Base-by-base conservation (phyloP, 2,797 vertebrate genomes). In the Enteromius treurensis region DNA sequence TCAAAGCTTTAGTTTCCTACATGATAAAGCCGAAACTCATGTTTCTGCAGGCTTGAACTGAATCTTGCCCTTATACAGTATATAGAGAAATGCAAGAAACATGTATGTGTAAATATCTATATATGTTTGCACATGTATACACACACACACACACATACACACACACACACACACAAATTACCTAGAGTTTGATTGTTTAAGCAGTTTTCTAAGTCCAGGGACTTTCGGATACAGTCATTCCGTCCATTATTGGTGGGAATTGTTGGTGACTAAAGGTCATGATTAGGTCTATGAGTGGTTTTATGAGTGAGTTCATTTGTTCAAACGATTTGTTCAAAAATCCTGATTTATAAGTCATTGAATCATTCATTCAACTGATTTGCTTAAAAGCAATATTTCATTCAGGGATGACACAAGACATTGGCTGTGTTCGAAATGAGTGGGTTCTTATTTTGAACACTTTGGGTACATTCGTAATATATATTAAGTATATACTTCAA, bases 1-100 rank as follows among this genome's bases (percentile, higher is more conserved):
- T 23, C 14, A 74, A 74, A 64, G 40, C 40, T 77, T 64, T 47
- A 47, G 40, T 64, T 64, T 32, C 58, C 40, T 64, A 45, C 58
- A 29, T 14, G 17, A n/a, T 64, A 64, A 77, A 21, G 10, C 15
- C 21, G 23, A 37, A 76, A 26, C n/a, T 58, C 74, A 26, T 40
- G 51, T 26, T 23, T 14, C 74, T 76, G 51, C 53, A 58, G 73
- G 5, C 13, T 23, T 3, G 4, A 1, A n/a, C 1, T 58, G 6
- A 75, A 40, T 8, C 19, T 23, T 13, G 19, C 10, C 6, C 6
- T 34, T 53, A 53, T 71, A n/a, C n/a, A n/a, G n/a, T n/a, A n/a
- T n/a, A n/a, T n/a, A n/a, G n/a, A 19, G 19, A 74, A n/a, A 47
- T 21, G 8, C 3, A 67, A 17, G 3, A 42, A 37, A 37, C 34